These are phyloP conservation scores for Melangyna quadrimaculata DNA, from an alignment of 2,888 invertebrate genomes.

Conservation along the genomic window DNA sequence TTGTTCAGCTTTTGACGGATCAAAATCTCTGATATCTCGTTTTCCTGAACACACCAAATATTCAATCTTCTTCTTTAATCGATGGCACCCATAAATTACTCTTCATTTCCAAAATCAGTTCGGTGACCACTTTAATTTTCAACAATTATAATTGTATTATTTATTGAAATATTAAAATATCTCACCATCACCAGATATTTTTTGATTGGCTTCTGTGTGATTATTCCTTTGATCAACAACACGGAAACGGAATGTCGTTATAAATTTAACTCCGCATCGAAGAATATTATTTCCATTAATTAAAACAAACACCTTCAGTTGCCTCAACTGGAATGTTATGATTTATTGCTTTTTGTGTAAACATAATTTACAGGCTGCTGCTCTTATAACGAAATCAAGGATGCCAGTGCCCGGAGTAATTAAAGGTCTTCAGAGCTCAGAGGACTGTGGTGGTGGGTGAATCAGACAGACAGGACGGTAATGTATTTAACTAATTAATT, in stretches of 20 bases:
- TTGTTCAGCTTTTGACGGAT: no score
- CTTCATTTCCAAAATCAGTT: no score
- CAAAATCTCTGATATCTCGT: no score
- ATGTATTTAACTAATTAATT: background rate
- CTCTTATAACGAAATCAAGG: background rate
- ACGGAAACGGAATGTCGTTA: background rate
- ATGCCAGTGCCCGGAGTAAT: background rate
- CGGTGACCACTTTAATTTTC: background rate
- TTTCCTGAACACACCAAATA: no score
- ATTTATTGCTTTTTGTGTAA: constrained; percentile 11
- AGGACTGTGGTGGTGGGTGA: background rate
- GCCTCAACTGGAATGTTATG: background rate
- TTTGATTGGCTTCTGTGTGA: background rate
- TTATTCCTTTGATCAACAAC: background rate
- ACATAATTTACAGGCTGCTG: constrained; percentile 8
- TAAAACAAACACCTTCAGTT: constrained; percentile 8
- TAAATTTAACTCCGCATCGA: background rate
- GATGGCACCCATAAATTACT: no score
- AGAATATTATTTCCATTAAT: background rate
- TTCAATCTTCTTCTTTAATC: no score
- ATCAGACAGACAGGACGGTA: background rate
- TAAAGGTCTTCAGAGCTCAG: background rate
- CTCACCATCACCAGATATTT: background rate
- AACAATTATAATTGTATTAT: background rate
- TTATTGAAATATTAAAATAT: background rate